A percentile compares a stretch with the other conserved stretches of the same genome.
Conservation (phyloP, 2,113 vertebrate genomes). For the Macrotus californicus region DNA sequence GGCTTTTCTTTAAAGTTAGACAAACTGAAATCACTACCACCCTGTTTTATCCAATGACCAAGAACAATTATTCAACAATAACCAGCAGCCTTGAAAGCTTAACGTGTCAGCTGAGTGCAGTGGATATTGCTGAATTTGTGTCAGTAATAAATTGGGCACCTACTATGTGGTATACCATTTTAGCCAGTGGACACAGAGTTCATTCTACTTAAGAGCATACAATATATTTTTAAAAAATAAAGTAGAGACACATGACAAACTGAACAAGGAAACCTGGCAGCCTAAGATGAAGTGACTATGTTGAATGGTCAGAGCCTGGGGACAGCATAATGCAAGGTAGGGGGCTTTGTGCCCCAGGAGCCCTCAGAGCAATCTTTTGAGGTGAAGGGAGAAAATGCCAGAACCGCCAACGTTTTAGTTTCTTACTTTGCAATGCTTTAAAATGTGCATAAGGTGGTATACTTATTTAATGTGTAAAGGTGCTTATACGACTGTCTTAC, state of each 20-base stretch:
- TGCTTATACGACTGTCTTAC: not conserved
- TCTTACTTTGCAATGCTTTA: not conserved
- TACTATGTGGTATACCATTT: not conserved
- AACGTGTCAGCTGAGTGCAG: not conserved
- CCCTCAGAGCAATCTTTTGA: not conserved
- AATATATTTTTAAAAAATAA: not conserved
- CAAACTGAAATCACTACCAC: not conserved
- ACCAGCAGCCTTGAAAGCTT: not conserved
- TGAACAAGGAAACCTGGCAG: not conserved
- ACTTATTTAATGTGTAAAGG: not conserved
- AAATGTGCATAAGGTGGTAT: not conserved
- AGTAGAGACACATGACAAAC: not conserved
- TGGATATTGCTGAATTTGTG: not conserved
- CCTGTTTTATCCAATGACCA: not conserved
- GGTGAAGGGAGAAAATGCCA: not conserved
- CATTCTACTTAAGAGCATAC: not conserved
- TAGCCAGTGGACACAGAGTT: not conserved
- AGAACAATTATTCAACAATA: not conserved
- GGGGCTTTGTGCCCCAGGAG: rapidly evolving
- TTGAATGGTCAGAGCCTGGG: rapidly evolving
- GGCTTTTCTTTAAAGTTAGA: not conserved
- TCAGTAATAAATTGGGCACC: not conserved
- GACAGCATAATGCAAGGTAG: too few species aligned
- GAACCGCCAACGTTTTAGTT: not conserved
- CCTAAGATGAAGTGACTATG: not conserved